phyloP scores from a whole-genome alignment of 2,113 vertebrate species.

The Malaclemys terrapin region DNA sequence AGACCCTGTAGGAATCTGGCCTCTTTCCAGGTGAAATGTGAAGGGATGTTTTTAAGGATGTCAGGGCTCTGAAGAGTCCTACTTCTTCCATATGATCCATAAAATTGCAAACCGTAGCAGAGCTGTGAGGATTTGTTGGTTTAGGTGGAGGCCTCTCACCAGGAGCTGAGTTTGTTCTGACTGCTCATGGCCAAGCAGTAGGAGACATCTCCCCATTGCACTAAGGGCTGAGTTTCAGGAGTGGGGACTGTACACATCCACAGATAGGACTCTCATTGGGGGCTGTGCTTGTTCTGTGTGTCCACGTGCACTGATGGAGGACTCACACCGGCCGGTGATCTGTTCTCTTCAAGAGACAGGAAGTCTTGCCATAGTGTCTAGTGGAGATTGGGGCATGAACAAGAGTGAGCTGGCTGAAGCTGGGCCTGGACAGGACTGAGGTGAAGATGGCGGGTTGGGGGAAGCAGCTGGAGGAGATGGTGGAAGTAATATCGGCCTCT shows the following conservation, averaged over 20 bases:
- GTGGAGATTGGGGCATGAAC: background rate
- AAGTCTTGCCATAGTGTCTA: background rate
- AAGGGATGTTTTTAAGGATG: rapidly evolving
- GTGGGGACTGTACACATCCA: background rate
- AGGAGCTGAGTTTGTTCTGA: background rate
- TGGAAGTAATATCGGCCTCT: background rate
- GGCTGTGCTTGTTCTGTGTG: background rate
- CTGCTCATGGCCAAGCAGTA: background rate
- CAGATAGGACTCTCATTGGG: background rate
- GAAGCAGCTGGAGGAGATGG: too few species aligned
- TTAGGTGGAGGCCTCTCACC: background rate
- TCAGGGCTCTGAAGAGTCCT: background rate
- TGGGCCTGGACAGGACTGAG: rapidly evolving
- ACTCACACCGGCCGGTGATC: background rate
- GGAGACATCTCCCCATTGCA: background rate
- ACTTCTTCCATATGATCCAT: background rate
- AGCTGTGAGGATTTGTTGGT: background rate
- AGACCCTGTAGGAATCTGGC: background rate
- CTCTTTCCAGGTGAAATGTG: rapidly evolving
- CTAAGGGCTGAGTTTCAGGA: background rate
- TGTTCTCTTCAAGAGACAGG: background rate
- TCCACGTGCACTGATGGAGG: background rate
- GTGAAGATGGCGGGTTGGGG: too few species aligned
- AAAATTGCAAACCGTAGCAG: background rate
- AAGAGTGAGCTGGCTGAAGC: background rate